Base-by-base conservation (phyloP, 2,888 invertebrate species). In the Brenthis ino region DNA sequence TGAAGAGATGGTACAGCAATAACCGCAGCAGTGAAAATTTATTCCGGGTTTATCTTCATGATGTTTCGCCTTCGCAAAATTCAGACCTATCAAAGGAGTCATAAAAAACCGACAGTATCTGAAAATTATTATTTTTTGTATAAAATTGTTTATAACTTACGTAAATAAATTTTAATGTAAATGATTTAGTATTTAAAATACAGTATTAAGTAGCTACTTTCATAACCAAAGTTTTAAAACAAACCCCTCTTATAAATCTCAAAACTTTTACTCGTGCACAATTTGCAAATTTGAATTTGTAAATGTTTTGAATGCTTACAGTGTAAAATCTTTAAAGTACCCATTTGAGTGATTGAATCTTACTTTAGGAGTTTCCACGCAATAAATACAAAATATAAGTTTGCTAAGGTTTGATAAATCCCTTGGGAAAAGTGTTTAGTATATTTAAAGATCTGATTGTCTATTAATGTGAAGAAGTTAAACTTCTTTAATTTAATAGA, bases 201-300 rank as follows among this genome's bases (percentile, higher is more conserved):
- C 16, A 50, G 13, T 37, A 12, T 37, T 61, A 51, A 61, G 33
- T 37, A 61, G 51, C 61, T 33, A 61, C 13, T 61, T 61, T 53
- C 3, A 11, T n/a, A 51, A 63, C n/a, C 53, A 37, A 53, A 63
- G 53, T 63, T 63, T 51, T 6, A 53, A 53, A 51, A 37, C 61
- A 61, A 61, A 37, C 61, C 33, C 61, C 51, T 53, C 61, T 63
- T 53, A 63, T 63, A 63, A 63, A 63, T 53, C 37, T 63, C 51
- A 13, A 53, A 63, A 63, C 51, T 51, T 60, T 53, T 14, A 63
- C 61, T 63, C 37, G 37, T 63, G 51, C 28, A 63, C 61, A 63
- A 63, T 33, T 61, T 51, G 13, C 16, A 51, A 61, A 61, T 51
- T 16, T 61, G 51, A 53, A 61, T 61, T 63, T 63, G 61, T 63